phyloP scores from a whole-genome alignment of 1,140 invertebrate species.

The Arion vulgaris region DNA sequence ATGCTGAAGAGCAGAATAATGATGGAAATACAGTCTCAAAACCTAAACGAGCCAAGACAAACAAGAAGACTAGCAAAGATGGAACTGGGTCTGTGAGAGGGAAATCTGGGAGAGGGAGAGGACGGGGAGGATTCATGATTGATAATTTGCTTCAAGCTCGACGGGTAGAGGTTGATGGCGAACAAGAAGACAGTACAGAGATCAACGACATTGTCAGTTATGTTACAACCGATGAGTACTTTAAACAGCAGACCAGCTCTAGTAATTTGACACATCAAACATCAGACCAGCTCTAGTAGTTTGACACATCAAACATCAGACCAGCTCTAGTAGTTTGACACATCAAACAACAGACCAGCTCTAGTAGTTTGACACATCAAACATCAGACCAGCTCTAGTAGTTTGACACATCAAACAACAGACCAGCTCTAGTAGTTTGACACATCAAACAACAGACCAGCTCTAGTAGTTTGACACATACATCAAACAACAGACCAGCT shows the following conservation, averaged over 20 bases:
- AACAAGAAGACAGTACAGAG: constrained; percentile 33
- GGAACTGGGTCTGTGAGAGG: constrained; percentile 13
- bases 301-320: no score
- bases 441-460: no score
- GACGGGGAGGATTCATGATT: constrained; percentile 56
- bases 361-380: no score
- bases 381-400: no score
- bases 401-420: no score
- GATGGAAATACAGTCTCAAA: constrained; percentile 31
- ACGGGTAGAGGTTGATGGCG: constrained; percentile 15
- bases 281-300: no score
- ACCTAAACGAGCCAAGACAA: constrained; percentile 28
- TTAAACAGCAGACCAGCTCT: constrained; percentile 44
- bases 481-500: no score
- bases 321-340: no score
- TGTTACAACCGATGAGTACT: constrained; percentile 46
- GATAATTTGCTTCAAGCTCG: constrained; percentile 47
- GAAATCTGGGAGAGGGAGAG: constrained; percentile 31
- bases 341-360: no score
- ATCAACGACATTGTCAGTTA: constrained; percentile 43
- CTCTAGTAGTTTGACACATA: no score
- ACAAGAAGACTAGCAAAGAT: constrained; percentile 25
- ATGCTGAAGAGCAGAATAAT: background rate
- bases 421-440: no score
- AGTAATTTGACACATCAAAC: background rate